Evolutionary conservation across 2,113 vertebrate species (phyloP).

Genomic region (Calidris pugnax): DNA sequence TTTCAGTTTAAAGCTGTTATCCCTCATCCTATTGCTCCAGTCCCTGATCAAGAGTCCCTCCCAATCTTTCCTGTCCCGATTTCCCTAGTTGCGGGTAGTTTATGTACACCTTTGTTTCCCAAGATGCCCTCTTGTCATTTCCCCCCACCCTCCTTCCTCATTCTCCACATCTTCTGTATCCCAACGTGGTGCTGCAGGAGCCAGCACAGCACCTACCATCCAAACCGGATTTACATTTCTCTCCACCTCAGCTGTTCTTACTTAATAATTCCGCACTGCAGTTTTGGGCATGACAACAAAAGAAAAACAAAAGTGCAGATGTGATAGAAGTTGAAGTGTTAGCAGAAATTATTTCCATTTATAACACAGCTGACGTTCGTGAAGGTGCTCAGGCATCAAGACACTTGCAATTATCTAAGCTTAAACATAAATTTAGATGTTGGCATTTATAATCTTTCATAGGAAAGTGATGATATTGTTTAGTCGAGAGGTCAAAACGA

Average conservation of each 20-base stretch:
- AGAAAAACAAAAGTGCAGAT: background rate
- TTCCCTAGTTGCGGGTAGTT: background rate
- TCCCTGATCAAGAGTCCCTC: no score
- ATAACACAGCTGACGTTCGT: background rate
- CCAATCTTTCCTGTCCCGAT: background rate
- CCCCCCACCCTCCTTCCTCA: fast-evolving
- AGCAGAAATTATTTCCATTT: background rate
- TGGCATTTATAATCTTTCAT: background rate
- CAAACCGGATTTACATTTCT: background rate
- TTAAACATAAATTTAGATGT: background rate
- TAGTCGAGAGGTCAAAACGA: slow-evolving; percentile 21
- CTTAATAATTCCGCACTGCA: background rate
- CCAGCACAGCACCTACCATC: background rate
- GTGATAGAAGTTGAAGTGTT: background rate
- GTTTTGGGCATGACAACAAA: background rate
- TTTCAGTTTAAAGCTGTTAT: no score
- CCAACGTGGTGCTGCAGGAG: fast-evolving
- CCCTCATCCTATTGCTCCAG: no score
- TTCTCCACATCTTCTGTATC: background rate
- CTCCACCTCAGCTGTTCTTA: background rate
- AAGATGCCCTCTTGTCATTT: background rate
- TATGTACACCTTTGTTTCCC: fast-evolving
- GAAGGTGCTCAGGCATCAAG: background rate
- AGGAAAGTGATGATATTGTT: background rate
- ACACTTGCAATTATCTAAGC: background rate